phyloP scores from a whole-genome alignment of 2,888 invertebrate species.

The Azorinus chamasolen region DNA sequence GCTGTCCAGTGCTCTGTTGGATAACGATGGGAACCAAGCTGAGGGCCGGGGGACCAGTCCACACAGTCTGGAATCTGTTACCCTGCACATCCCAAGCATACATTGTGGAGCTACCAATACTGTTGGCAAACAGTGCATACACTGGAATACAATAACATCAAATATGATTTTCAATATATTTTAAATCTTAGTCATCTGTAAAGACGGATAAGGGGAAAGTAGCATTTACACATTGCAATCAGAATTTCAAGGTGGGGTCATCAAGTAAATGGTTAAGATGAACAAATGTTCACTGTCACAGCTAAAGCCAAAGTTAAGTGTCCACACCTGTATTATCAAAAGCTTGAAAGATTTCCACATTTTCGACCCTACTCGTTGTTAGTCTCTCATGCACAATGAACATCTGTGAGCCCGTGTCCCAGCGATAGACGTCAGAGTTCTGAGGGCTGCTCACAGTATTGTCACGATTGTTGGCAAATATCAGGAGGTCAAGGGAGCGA shows the following conservation, averaged over 20 bases:
- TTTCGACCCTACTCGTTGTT: constrained; percentile 70
- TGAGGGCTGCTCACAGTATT: constrained; percentile 76
- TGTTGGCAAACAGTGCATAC: constrained; percentile 77
- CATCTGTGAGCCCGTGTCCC: constrained; percentile 72
- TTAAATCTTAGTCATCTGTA: no score
- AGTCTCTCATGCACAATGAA: constrained; percentile 79
- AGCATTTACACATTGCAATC: no score
- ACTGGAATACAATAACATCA: constrained; percentile 65
- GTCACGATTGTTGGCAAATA: constrained; percentile 81
- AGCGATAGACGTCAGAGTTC: constrained; percentile 76
- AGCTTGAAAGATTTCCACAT: constrained; percentile 66
- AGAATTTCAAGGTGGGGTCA: no score
- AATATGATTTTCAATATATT: no score
- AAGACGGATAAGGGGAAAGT: no score
- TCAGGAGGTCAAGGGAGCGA: constrained; percentile 71
- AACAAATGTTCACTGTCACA: no score
- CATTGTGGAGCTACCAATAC: constrained; percentile 76
- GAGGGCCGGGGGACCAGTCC: constrained; percentile 74
- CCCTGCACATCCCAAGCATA: constrained; percentile 76
- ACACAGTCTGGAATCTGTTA: constrained; percentile 73
- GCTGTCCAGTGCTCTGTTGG: constrained; percentile 69
- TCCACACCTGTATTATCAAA: constrained; percentile 70
- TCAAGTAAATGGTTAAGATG: no score
- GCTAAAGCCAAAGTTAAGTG: no score
- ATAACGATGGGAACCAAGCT: constrained; percentile 75